phyloP scores from a whole-genome alignment of 2,797 vertebrate species.

The Pagetopsis macropterus region DNA sequence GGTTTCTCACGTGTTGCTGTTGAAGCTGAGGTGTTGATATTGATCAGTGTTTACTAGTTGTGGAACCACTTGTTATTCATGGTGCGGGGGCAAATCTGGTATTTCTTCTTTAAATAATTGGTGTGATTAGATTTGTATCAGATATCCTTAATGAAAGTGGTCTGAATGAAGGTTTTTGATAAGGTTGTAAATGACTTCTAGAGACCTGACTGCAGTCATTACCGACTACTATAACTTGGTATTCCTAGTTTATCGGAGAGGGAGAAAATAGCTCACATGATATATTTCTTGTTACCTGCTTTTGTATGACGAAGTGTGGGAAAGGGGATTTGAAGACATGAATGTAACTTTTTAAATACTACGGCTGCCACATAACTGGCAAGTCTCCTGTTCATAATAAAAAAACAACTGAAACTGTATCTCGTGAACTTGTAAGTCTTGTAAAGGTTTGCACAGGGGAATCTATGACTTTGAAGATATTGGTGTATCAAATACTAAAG shows the following conservation, averaged over 20 bases:
- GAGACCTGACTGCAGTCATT: conserved; percentile 31
- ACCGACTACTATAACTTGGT: conserved; percentile 55
- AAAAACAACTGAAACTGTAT: conserved; percentile 25
- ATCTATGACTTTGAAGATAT: not conserved
- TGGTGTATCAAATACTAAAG: not conserved
- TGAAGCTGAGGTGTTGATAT: conserved; percentile 51
- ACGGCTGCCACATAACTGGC: conserved; percentile 30
- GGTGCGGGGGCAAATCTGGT: conserved; percentile 2
- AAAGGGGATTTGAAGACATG: conserved; percentile 53
- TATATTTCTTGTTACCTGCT: conserved; percentile 32
- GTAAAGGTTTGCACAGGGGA: not conserved
- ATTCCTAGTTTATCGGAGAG: conserved; percentile 25
- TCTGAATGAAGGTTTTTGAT: conserved; percentile 6
- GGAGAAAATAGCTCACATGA: conserved; percentile 23
- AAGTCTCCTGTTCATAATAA: conserved; percentile 65
- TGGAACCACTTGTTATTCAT: conserved; percentile 31
- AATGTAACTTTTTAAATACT: conserved; percentile 55
- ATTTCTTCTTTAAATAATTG: conserved; percentile 13
- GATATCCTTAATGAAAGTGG: conserved; percentile 10
- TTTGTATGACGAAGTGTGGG: conserved; percentile 17
- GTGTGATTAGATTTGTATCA: conserved; percentile 12
- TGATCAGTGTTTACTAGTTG: conserved; percentile 59
- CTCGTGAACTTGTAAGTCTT: not conserved
- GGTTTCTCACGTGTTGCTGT: conserved; percentile 29
- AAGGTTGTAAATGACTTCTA: conserved; percentile 18